Evolutionary conservation across 2,113 vertebrate species (phyloP), one percentile per base, ranked within the genome.

Genomic region (Deroptyus accipitrinus): DNA sequence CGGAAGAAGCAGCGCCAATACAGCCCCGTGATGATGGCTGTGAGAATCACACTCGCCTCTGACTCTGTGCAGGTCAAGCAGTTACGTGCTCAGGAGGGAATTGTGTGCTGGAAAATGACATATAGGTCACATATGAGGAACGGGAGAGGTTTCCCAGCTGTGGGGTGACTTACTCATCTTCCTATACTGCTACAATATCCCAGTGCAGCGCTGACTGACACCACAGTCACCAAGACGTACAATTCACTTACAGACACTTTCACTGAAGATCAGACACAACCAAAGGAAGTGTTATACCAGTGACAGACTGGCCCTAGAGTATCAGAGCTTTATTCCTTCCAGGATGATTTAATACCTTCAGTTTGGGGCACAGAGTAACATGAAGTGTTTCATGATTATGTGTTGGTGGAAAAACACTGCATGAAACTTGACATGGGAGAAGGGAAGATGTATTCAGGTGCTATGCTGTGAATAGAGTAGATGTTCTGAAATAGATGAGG

Each of bases 1-100:
- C 1, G 7, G 54, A 1, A 14, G 66, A 33, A 41, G 3, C 16
- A 0, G 25, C 0, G 1, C 46, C 6, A 1, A 10, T 0, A 7
- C 68, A 11, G 14, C 10, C 48, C 62, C 13, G 19, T 0, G 16
- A 11, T 1, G 42, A 17, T 2, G 55, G 30, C 27, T 8, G 6
- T 2, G 20, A 86, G 81, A 39, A 3, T 0, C 76, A 69, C 52
- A 89, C 95, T 8, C 78, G 79, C 55, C 5, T 95, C 84, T 97
- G 96, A 94, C 31, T 10, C 30, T 17, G 1, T 0, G 37, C 72
- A 46, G 62, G 57, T 8, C 77, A 57, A 16, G 77, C 87, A 28
- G 54, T 37, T 17, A 28, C 1, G 1, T 8, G 59, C 59, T 76
- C 35, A 1, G 13, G 2, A 3, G 68, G 78, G 46, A 59, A 3